phyloP scores from a whole-genome alignment of 2,888 invertebrate genomes.

The Empis stercorea region DNA sequence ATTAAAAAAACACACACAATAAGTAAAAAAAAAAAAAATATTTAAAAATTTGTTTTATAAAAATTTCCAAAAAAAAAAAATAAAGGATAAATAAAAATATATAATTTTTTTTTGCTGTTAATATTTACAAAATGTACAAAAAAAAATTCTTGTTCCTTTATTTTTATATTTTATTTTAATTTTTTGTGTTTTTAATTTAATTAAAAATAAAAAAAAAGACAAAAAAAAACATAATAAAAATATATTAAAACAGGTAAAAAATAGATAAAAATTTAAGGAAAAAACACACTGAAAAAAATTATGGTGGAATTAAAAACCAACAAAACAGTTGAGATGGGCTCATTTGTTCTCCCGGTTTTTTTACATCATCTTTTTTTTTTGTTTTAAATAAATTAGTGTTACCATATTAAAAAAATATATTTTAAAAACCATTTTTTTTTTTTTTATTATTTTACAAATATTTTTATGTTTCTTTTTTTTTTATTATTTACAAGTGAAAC shows the following conservation, averaged over 20 bases:
- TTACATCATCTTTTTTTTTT: not conserved
- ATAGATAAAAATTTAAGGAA: not conserved
- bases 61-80: slow-evolving; percentile 2
- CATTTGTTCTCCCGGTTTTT: not conserved
- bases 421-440: not conserved
- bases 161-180: too few relatives aligned
- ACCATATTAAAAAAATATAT: not conserved
- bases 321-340: slow-evolving; percentile 1
- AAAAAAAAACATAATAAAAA: not conserved
- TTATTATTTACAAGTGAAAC: too few relatives aligned
- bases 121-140: slow-evolving; percentile 1
- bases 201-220: not conserved
- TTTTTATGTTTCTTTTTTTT: not conserved
- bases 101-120: not conserved
- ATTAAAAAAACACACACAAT: slow-evolving; percentile 13
- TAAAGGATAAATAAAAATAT: not conserved
- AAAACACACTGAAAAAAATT: not conserved
- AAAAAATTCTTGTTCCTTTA: slow-evolving; percentile 1
- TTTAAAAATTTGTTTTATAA: slow-evolving; percentile 7
- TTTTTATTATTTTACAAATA: not conserved
- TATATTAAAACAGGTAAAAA: too few relatives aligned
- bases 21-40: slow-evolving; percentile 11
- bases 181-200: too few relatives aligned
- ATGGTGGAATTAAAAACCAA: not conserved
- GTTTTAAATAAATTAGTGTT: not conserved